Evolutionary conservation across 2,888 invertebrate genomes (phyloP), one percentile per base, ranked within the genome.

Genomic region (Archips xylosteana): DNA sequence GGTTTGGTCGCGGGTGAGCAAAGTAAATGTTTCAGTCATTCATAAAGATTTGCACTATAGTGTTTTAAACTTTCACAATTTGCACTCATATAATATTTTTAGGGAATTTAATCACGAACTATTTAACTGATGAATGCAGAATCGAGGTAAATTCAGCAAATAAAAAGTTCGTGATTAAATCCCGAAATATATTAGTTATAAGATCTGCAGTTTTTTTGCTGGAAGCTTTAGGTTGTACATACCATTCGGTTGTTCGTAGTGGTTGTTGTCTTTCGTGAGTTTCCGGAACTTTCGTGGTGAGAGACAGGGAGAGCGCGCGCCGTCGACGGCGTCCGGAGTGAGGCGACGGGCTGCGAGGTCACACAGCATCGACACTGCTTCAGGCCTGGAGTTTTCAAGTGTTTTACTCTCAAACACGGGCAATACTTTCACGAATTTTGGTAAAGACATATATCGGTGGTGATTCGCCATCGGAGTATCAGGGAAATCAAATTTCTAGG

Each of bases 311-410:
- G 96, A 96, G 32, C 94, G 90, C 10, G 95, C 92, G 1, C 90
- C 95, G 82, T 92, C 95, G 47, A 82, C 86, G 0, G 91, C 83
- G 80, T 96, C 96, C 3, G 96, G 96, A 9, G 96, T 96, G 77
- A 97, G 94, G 78, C 97, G 96, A 59, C 97, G 95, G 51, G 97
- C 96, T 2, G 97, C 97, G 81, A 97, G 93, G 89, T 97, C 97
- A 85, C 96, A 97, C 66, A 98, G 92, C 97, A 97, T 97, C 80
- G 97, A 97, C 74, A 97, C 96, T 71, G 98, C 98, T 95, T 98
- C 97, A 92, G 97, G 96, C 86, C 97, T 96, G 85, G 15, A 39
- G 5, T 32, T 63, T 45, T 54, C 57, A 15, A 70, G 57, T 32
- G 3, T 4, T 32, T 57, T 23, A 57, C 10, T 57, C 23, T 57